Conservation (phyloP, 2,888 invertebrate genomes). For the Seira ritae region DNA sequence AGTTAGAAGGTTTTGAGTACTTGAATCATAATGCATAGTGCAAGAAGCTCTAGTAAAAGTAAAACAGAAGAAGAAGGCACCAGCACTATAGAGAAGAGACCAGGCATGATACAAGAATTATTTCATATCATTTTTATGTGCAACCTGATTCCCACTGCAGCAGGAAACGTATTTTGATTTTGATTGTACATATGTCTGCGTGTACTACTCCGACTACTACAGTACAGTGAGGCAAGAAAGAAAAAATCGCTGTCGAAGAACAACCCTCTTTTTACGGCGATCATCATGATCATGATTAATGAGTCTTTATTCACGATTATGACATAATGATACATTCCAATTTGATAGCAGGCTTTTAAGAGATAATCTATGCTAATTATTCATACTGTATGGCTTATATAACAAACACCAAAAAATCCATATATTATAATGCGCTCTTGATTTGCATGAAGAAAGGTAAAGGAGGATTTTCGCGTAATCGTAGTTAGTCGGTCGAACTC, state of each 20-base stretch:
- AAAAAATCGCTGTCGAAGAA: too few species aligned
- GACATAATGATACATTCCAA: constrained; percentile 17
- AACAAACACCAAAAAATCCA: background rate
- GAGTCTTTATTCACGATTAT: background rate
- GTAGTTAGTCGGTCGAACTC: background rate
- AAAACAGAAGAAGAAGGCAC: background rate
- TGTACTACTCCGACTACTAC: too few species aligned
- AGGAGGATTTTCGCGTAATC: background rate
- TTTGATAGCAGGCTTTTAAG: constrained; percentile 21
- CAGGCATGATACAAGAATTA: background rate
- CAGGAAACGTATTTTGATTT: constrained; percentile 33
- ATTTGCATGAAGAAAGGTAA: background rate
- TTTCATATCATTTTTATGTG: constrained; percentile 1
- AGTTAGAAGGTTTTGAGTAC: too few species aligned
- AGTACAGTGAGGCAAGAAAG: too few species aligned
- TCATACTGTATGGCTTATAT: background rate
- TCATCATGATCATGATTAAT: background rate
- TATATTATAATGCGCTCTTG: background rate
- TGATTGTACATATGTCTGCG: background rate
- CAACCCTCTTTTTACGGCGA: background rate
- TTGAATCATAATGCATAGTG: too few species aligned
- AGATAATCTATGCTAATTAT: constrained; percentile 13
- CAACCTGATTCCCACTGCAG: constrained; percentile 51
- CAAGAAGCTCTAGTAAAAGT: too few species aligned
- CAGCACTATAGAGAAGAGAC: too few species aligned